phyloP scores from a whole-genome alignment of 2,797 vertebrate genomes.

The Bradypus variegatus region DNA sequence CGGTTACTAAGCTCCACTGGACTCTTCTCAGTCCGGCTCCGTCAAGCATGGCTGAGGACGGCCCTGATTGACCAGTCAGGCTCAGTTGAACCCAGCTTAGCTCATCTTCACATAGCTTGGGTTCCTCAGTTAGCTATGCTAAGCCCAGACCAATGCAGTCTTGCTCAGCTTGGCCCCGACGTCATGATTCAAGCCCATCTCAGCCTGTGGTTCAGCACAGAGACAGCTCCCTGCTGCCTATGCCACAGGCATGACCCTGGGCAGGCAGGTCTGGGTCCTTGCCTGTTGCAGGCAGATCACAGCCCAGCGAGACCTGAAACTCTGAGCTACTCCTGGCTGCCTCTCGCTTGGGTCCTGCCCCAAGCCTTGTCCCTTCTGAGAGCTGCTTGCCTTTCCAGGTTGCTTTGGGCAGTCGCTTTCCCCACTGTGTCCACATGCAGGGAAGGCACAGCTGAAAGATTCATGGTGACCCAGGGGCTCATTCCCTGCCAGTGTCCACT shows the following conservation, averaged over 20 bases:
- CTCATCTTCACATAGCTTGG: not conserved
- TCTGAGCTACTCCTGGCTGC: not conserved
- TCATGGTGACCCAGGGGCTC: not conserved
- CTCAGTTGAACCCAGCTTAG: not conserved
- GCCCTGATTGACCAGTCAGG: not conserved
- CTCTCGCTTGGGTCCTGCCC: not conserved
- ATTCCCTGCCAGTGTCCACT: not conserved
- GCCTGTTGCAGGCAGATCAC: not conserved
- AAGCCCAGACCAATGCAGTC: too few species aligned
- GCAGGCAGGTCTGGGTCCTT: not conserved
- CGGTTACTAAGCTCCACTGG: not conserved
- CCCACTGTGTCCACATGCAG: not conserved
- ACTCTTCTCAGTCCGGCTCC: too few species aligned
- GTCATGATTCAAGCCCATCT: not conserved
- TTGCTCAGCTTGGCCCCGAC: too few species aligned
- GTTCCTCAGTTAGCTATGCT: too few species aligned
- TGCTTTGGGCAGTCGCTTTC: not conserved
- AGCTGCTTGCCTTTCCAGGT: not conserved
- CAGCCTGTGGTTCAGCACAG: not conserved
- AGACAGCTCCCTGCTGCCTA: not conserved
- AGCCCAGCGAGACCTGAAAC: not conserved
- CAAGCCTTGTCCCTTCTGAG: too few species aligned
- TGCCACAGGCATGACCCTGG: too few species aligned
- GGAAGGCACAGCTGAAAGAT: not conserved
- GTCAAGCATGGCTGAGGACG: not conserved